Evolutionary conservation across 2,797 vertebrate genomes (phyloP).

Genomic region (Meriones psammophilus): DNA sequence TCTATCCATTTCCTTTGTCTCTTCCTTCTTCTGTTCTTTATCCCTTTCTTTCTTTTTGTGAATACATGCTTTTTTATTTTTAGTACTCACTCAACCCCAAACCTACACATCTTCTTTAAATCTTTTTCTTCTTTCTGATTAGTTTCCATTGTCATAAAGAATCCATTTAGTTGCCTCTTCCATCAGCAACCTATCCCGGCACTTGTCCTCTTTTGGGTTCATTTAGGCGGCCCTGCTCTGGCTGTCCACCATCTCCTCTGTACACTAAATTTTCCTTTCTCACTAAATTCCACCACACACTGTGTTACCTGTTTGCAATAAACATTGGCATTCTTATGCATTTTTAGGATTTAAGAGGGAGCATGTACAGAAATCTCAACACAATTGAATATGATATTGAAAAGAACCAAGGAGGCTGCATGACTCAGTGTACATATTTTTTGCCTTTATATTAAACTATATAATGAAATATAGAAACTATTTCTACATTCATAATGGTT

Average conservation of each 20-base stretch:
- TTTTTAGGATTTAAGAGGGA: neutral
- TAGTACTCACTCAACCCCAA: neutral
- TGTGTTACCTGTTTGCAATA: neutral
- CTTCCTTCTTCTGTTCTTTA: neutral
- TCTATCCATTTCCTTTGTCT: neutral
- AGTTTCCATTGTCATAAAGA: neutral
- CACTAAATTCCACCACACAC: neutral
- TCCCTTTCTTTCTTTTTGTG: neutral
- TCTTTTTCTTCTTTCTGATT: neutral
- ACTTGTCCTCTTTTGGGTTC: neutral
- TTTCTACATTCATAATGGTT: slow-evolving; percentile 15
- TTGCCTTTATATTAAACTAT: slow-evolving; percentile 5
- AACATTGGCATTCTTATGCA: neutral
- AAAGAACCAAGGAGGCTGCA: neutral
- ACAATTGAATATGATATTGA: neutral
- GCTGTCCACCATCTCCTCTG: accelerated
- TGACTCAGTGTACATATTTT: neutral
- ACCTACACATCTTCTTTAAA: neutral
- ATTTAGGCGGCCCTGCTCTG: neutral
- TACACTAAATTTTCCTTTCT: neutral
- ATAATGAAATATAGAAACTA: neutral
- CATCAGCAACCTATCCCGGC: neutral
- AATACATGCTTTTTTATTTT: slow-evolving; percentile 8
- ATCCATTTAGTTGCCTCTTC: neutral
- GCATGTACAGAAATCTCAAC: neutral